Base-by-base conservation (phyloP, 2,888 invertebrate genomes). In the Eupithecia pulchellata region DNA sequence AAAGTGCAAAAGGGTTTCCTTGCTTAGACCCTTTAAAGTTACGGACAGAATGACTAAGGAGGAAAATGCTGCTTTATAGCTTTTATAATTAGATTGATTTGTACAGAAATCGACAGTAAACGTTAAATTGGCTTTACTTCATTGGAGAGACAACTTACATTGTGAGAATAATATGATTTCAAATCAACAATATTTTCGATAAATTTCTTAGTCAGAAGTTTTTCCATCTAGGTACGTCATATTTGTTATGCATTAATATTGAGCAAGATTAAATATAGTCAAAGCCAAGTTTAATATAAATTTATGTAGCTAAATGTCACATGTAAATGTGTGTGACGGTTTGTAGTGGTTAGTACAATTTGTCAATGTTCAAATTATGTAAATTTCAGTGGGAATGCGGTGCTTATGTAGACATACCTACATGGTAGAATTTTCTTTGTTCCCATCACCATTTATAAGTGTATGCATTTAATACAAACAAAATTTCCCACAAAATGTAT, bases 11-110 rank as follows among this genome's bases (percentile, higher is more conserved):
- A n/a, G 73, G 69, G 9, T 73, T 93, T 42, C 94, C 94, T 0
- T 89, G 86, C 65, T 72, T 89, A 61, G 93, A 94, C 76, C 94
- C 94, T 0, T 73, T 94, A 0, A 75, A 89, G 66, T 74, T 93
- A 34, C 83, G 94, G 85, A 93, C 94, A 82, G 93, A 94, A 74
- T 94, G 91, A 93, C 80, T 91, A 82, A 85, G 86, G 66, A 82
- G 85, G 13, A 89, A 90, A 75, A 80, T 91, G 66, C 82, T 88
- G 83, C 82, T 91, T 36, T 89, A 84, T 61, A 89, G 87, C 77
- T 91, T 89, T 79, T 92, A 90, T 66, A 85, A 88, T 83, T 91
- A 75, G 27, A 58, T 62, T 66, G 42, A 60, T 71, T 70, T 47
- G 61, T 30, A 32, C 11, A 36, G 25, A 30, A 64, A 68, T 29